phyloP scores from a whole-genome alignment of 1,140 invertebrate species.

The Drosophila equinoxialis region DNA sequence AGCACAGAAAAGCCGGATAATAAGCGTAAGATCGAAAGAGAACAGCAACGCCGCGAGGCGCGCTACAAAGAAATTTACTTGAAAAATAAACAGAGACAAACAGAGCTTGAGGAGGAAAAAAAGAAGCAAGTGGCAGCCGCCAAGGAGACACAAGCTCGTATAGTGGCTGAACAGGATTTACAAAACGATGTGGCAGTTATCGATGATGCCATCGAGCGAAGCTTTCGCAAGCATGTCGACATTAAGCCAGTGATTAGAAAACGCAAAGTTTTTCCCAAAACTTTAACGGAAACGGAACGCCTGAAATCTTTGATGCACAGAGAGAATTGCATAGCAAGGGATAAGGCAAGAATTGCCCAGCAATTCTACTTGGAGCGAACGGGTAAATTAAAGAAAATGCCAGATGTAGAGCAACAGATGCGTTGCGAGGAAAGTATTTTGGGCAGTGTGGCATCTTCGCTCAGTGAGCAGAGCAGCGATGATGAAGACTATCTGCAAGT shows the following conservation, averaged over 20 bases:
- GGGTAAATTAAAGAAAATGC: conserved; percentile 59
- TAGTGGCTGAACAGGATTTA: conserved; percentile 62
- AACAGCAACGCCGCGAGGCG: conserved; percentile 46
- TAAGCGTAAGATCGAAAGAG: conserved; percentile 51
- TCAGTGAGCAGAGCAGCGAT: conserved; percentile 71
- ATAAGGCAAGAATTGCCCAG: conserved; percentile 57
- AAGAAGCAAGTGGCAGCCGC: conserved; percentile 34
- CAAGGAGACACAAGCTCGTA: conserved; percentile 47
- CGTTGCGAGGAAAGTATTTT: conserved; percentile 52
- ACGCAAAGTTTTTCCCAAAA: conserved; percentile 68
- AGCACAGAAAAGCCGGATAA: conserved; percentile 61
- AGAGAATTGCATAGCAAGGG: conserved; percentile 57
- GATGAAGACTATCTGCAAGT: conserved; percentile 76
- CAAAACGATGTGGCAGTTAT: conserved; percentile 52
- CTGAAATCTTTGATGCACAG: conserved; percentile 66
- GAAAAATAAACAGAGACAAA: conserved; percentile 45
- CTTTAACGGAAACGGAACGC: conserved; percentile 64
- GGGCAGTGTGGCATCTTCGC: conserved; percentile 52
- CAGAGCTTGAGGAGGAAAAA: conserved; percentile 17
- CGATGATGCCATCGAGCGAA: conserved; percentile 68
- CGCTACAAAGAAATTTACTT: conserved; percentile 75
- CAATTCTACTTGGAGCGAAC: conserved; percentile 61
- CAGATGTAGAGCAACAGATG: conserved; percentile 56
- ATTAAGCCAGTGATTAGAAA: conserved; percentile 55
- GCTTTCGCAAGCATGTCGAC: conserved; percentile 59